phyloP scores from a whole-genome alignment of 1,140 invertebrate species.

The Drosophila nannoptera region DNA sequence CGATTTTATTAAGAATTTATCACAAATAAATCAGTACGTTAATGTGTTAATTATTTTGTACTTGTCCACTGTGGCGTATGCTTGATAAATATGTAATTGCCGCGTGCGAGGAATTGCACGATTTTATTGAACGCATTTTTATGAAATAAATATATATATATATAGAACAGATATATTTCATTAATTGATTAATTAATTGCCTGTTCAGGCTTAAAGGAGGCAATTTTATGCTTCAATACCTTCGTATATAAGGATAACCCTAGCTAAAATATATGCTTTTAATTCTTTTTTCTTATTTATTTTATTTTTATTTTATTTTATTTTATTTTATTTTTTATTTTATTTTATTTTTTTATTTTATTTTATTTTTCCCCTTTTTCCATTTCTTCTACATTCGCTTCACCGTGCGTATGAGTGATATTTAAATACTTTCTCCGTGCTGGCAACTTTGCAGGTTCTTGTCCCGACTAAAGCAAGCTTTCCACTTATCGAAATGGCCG shows the following conservation, averaged over 20 bases:
- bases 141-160: no score
- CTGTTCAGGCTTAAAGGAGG: no score
- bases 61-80: slow-evolving; percentile 21
- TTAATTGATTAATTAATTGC: no score
- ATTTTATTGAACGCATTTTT: no score
- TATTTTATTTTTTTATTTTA: background rate
- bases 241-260: background rate
- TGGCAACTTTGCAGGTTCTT: slow-evolving; percentile 28
- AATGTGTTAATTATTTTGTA: slow-evolving; percentile 70
- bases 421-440: slow-evolving; percentile 10
- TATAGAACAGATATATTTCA: no score
- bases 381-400: background rate
- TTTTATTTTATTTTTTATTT: background rate
- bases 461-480: slow-evolving; percentile 12
- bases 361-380: no score
- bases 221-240: background rate
- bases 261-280: background rate
- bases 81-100: slow-evolving; percentile 29
- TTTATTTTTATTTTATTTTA: background rate
- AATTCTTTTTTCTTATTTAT: background rate
- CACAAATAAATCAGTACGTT: slow-evolving; percentile 65
- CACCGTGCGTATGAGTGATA: slow-evolving; percentile 26
- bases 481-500: background rate
- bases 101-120: no score
- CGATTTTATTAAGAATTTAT: slow-evolving; percentile 63